A percentile compares a stretch with the other conserved stretches of the same genome.
Evolutionary conservation across 2,113 vertebrate species (phyloP).

Genomic region (Marcusenius ussheri): DNA sequence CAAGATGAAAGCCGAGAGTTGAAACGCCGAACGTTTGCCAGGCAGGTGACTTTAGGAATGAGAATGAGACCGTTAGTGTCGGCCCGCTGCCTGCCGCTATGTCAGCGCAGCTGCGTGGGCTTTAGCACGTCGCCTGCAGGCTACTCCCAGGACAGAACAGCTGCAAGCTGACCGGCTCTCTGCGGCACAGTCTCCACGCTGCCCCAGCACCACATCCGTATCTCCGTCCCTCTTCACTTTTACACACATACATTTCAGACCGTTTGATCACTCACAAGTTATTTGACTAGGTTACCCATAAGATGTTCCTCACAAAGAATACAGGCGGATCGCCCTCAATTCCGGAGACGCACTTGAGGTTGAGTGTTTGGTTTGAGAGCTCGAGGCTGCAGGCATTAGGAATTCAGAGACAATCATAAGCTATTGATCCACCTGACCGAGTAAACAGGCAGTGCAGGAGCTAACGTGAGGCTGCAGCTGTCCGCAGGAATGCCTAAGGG

Average conservation of each 20-base stretch:
- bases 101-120: background rate
- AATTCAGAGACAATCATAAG: background rate
- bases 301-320: background rate
- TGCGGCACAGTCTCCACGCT: background rate
- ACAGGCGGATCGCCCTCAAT: background rate
- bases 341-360: background rate
- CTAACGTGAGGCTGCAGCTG: background rate
- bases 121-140: background rate
- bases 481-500: background rate
- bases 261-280: background rate
- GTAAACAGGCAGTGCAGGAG: background rate
- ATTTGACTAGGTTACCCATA: background rate
- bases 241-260: background rate
- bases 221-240: background rate
- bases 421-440: background rate
- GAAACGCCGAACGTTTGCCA: slow-evolving; percentile 1
- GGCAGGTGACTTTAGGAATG: slow-evolving; percentile 20
- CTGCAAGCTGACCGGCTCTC: background rate
- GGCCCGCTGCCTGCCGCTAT: background rate
- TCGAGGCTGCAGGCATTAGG: background rate
- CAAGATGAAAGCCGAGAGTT: slow-evolving; percentile 24
- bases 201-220: background rate
- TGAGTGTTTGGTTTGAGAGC: background rate
- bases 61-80: slow-evolving; percentile 6
- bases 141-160: background rate